phyloP scores from a whole-genome alignment of 2,888 invertebrate genomes.

The Agrilus biguttatus region DNA sequence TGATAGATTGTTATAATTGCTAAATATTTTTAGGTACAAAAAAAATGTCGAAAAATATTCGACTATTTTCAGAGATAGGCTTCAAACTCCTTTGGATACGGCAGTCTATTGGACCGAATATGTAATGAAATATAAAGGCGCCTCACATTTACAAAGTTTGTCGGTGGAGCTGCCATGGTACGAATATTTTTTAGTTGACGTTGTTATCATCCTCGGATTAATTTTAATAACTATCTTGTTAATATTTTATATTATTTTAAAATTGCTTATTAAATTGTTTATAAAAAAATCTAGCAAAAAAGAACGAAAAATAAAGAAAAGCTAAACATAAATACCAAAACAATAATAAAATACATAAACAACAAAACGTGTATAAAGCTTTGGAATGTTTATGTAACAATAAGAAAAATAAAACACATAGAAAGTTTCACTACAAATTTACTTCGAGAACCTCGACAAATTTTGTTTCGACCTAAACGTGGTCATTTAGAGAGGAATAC shows the following conservation, averaged over 20 bases:
- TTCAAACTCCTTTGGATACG: conserved; percentile 41
- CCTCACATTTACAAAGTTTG: conserved; percentile 35
- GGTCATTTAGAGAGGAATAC: no score
- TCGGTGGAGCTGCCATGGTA: conserved; percentile 33
- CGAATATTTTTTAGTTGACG: conserved; percentile 19
- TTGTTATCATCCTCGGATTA: background rate
- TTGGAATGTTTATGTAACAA: no score
- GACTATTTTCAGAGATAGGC: conserved; percentile 41
- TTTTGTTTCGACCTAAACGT: no score
- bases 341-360: no score
- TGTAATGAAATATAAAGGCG: conserved; percentile 42
- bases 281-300: background rate
- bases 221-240: background rate
- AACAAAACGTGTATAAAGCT: no score
- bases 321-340: background rate
- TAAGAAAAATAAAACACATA: no score
- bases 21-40: conserved; percentile 34
- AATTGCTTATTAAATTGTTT: background rate
- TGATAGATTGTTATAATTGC: no score
- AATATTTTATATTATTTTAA: no score
- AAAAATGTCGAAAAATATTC: conserved; percentile 35
- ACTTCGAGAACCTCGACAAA: no score
- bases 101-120: conserved; percentile 53
- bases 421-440: no score
- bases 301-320: background rate